phyloP scores from a whole-genome alignment of 2,888 invertebrate species.

The Chloroclystis v-ata region DNA sequence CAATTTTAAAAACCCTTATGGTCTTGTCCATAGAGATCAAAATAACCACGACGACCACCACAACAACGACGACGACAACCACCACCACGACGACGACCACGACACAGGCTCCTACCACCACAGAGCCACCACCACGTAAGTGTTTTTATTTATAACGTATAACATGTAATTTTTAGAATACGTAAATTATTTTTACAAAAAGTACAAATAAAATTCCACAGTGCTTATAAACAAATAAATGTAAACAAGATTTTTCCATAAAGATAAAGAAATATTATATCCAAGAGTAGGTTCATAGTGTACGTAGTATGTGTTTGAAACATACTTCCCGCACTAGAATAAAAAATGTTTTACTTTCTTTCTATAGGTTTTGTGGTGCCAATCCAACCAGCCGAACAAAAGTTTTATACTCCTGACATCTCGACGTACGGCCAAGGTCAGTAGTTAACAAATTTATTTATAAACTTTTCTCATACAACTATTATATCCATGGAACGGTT shows the following conservation, averaged over 20 bases:
- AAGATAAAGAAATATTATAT: no score
- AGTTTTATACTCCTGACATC: conserved; percentile 69
- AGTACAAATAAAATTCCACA: no score
- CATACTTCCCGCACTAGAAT: no score
- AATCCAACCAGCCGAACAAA: conserved; percentile 70
- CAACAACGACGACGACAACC: conserved; percentile 64
- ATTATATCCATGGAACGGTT: no score
- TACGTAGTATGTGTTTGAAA: no score
- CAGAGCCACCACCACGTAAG: conserved; percentile 62
- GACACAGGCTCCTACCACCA: conserved; percentile 53
- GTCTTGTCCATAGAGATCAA: conserved; percentile 58
- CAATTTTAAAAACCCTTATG: no score
- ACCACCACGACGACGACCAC: conserved; percentile 64
- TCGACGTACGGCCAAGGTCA: conserved; percentile 63
- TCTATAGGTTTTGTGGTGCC: conserved; percentile 63
- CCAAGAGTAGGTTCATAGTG: no score
- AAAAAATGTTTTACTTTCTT: background rate
- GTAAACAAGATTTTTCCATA: no score
- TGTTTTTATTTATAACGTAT: conserved; percentile 9
- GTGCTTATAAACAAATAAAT: no score
- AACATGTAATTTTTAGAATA: no score
- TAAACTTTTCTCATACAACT: background rate
- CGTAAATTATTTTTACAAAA: no score
- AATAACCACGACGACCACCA: conserved; percentile 64
- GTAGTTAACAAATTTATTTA: background rate